Evolutionary conservation across 1,140 invertebrate species (phyloP).

Genomic region (Drosophila prosaltans): DNA sequence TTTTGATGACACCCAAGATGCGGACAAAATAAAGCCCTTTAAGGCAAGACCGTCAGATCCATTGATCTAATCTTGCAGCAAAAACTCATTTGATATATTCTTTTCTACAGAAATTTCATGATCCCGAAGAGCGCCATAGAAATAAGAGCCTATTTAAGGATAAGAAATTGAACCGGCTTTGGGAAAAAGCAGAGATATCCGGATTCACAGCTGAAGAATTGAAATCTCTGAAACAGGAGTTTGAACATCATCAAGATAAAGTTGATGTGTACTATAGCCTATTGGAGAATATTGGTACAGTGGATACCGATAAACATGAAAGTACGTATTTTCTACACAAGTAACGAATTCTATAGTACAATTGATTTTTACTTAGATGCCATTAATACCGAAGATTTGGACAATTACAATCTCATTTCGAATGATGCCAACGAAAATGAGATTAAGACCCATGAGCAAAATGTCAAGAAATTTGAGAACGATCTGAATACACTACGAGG

Average conservation of each 20-base stretch:
- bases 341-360: background rate
- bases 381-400: constrained; percentile 87
- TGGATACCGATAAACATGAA: constrained; percentile 85
- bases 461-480: constrained; percentile 84
- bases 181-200: constrained; percentile 93
- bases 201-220: constrained; percentile 94
- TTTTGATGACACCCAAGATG: constrained; percentile 88
- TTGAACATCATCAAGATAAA: constrained; percentile 95
- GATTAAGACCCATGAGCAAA: constrained; percentile 72
- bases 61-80: no score
- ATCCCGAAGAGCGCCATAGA: constrained; percentile 86
- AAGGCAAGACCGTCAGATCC: constrained; percentile 70
- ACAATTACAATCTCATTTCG: constrained; percentile 85
- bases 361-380: constrained; percentile 77
- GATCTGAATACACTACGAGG: constrained; percentile 90
- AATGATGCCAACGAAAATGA: constrained; percentile 78
- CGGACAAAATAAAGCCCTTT: constrained; percentile 85
- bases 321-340: constrained; percentile 84
- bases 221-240: constrained; percentile 93
- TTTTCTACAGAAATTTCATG: constrained; percentile 84
- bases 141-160: constrained; percentile 93
- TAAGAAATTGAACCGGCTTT: constrained; percentile 94
- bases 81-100: background rate
- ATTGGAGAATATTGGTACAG: constrained; percentile 87
- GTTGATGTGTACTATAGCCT: constrained; percentile 94